Conservation (phyloP, 2,888 invertebrate species). For the Norana najaformis region DNA sequence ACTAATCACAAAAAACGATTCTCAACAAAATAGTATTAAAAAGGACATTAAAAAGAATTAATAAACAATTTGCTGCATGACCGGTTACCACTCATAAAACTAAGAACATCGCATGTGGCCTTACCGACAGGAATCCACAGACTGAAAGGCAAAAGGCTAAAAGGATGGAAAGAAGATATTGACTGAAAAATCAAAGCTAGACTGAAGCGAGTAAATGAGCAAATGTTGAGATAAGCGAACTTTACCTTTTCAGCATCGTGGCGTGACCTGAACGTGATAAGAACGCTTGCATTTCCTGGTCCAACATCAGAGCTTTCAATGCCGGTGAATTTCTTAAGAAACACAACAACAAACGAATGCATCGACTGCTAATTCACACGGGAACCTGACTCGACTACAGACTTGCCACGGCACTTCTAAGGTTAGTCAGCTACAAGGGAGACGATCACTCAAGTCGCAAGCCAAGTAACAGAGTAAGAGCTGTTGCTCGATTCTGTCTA, state of each 20-base stretch:
- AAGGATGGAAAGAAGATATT: background rate
- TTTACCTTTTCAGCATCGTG: constrained; percentile 15
- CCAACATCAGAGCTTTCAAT: background rate
- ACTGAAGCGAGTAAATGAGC: background rate
- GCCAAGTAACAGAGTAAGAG: background rate
- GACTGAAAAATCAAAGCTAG: background rate
- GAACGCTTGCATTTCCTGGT: background rate
- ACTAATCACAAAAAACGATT: no score
- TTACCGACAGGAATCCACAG: background rate
- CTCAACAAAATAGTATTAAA: background rate
- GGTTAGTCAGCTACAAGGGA: background rate
- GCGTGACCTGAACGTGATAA: background rate
- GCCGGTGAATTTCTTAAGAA: constrained; percentile 7
- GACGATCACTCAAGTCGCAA: background rate
- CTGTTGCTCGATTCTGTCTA: background rate
- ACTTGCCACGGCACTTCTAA: no score
- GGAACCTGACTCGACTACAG: background rate
- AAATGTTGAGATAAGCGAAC: background rate
- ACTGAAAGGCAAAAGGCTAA: background rate
- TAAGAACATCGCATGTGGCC: background rate
- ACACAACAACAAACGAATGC: background rate
- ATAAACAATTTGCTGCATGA: no score
- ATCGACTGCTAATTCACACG: background rate
- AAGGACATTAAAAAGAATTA: background rate
- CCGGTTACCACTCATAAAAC: background rate